These are phyloP conservation scores for Gobio occitaniae DNA, from an alignment of 2,797 vertebrate species.

Conservation along the genomic window DNA sequence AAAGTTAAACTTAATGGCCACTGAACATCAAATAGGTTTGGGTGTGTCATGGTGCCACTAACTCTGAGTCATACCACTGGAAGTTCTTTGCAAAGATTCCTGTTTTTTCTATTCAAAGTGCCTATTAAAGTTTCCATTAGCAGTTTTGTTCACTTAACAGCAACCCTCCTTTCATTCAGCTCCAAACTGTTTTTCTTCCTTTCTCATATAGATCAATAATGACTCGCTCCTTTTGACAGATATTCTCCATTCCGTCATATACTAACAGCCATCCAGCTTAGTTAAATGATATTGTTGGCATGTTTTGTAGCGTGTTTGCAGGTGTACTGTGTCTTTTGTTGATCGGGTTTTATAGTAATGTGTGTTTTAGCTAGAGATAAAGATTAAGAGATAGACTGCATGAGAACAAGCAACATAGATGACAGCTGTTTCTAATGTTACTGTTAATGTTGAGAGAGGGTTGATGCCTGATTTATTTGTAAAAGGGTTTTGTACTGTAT, in stretches of 20 bases:
- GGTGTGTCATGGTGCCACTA: slow-evolving; percentile 48
- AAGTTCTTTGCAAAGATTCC: slow-evolving; percentile 48
- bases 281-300: slow-evolving; percentile 14
- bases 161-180: slow-evolving; percentile 45
- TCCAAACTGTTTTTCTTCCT: slow-evolving; percentile 32
- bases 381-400: slow-evolving; percentile 3
- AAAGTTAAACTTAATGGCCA: slow-evolving; percentile 20
- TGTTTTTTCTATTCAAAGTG: slow-evolving; percentile 45
- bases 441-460: slow-evolving; percentile 24
- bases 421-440: slow-evolving; percentile 53
- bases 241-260: slow-evolving; percentile 30
- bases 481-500: slow-evolving; percentile 21
- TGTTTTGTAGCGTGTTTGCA: slow-evolving; percentile 26
- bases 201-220: slow-evolving; percentile 8
- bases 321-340: slow-evolving; percentile 21
- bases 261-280: background rate
- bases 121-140: slow-evolving; percentile 52
- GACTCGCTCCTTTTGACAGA: slow-evolving; percentile 25
- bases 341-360: slow-evolving; percentile 14
- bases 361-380: slow-evolving; percentile 11
- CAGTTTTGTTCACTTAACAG: slow-evolving; percentile 49
- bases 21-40: slow-evolving; percentile 46
- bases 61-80: slow-evolving; percentile 44
- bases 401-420: slow-evolving; percentile 13
- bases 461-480: slow-evolving; percentile 44